Percentiles rank a stretch among this genome's conserved stretches.
Evolutionary conservation across 2,113 vertebrate species (phyloP).

Genomic region (Phaethornis superciliosus): DNA sequence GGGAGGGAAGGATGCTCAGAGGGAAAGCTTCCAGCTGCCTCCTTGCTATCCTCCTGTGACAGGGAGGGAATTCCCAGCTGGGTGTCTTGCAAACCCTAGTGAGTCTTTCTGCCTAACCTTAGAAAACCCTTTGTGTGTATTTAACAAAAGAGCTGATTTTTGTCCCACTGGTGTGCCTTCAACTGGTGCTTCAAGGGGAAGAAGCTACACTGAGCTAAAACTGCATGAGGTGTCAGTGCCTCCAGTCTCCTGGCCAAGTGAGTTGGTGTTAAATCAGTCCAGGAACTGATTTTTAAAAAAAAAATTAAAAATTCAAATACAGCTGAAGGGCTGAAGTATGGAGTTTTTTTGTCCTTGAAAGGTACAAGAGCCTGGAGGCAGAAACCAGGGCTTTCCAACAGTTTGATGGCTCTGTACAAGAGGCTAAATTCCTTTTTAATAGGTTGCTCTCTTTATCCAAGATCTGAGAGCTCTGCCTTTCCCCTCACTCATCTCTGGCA

Average conservation of each 20-base stretch:
- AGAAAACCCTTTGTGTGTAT: not conserved
- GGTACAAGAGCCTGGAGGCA: not conserved
- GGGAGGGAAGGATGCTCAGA: not conserved
- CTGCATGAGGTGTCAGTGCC: not conserved
- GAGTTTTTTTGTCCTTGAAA: conserved; percentile 33
- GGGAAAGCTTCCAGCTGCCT: not conserved
- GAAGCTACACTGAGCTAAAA: not conserved
- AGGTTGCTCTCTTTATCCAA: conserved; percentile 23
- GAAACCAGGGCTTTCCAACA: not conserved
- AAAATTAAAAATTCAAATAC: not conserved
- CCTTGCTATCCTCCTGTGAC: not conserved
- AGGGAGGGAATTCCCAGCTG: conserved; percentile 47
- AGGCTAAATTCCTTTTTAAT: conserved; percentile 54
- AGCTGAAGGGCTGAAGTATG: not conserved
- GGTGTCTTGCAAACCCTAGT: not conserved
- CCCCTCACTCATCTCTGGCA: not conserved
- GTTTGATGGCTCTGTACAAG: conserved; percentile 32
- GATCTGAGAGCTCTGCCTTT: conserved; percentile 47
- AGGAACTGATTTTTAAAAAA: not conserved
- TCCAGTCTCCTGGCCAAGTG: not conserved
- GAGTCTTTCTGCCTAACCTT: not conserved
- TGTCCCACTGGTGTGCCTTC: not conserved
- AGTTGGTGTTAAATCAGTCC: not conserved
- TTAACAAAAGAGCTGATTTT: conserved; percentile 17
- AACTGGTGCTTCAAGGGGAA: not conserved